Percentiles rank a stretch among this genome's conserved stretches.
Conservation (phyloP, 35 echinoderm and acorn worm genomes). For the Heliocidaris erythrogramma region DNA sequence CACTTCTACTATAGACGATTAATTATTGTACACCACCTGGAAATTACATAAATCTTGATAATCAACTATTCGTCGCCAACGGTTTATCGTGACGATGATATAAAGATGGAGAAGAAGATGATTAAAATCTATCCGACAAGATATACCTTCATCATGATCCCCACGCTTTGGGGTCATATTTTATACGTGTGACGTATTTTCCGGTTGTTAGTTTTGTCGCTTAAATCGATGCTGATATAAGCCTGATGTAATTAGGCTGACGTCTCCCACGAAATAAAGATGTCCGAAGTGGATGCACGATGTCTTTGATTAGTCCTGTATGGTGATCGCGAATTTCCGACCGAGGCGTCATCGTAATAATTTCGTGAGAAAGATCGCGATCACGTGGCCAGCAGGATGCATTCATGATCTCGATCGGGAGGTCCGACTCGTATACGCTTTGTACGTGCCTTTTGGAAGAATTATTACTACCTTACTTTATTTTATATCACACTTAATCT, state of each 20-base stretch:
- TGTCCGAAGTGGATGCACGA: background rate
- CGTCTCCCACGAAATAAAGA: background rate
- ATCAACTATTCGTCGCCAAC: background rate
- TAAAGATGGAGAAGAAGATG: background rate
- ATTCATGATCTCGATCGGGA: background rate
- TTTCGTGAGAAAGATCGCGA: background rate
- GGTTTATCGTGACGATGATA: background rate
- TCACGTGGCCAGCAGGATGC: background rate
- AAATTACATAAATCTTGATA: background rate
- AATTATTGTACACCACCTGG: background rate
- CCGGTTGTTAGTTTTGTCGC: background rate
- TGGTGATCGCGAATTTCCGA: background rate
- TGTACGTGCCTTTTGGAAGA: background rate
- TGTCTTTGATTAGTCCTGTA: background rate
- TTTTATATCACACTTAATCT: background rate
- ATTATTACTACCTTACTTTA: background rate
- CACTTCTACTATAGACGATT: no score
- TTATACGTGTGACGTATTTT: background rate
- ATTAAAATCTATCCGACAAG: background rate
- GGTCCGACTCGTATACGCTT: background rate
- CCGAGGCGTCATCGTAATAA: background rate
- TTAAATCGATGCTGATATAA: constrained; percentile 18
- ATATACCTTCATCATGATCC: background rate
- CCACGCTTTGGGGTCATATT: background rate
- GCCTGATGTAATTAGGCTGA: background rate